These are phyloP conservation scores for Lytechinus variegatus DNA, from an alignment of 35 echinoderm and acorn worm species.

Conservation along the genomic window DNA sequence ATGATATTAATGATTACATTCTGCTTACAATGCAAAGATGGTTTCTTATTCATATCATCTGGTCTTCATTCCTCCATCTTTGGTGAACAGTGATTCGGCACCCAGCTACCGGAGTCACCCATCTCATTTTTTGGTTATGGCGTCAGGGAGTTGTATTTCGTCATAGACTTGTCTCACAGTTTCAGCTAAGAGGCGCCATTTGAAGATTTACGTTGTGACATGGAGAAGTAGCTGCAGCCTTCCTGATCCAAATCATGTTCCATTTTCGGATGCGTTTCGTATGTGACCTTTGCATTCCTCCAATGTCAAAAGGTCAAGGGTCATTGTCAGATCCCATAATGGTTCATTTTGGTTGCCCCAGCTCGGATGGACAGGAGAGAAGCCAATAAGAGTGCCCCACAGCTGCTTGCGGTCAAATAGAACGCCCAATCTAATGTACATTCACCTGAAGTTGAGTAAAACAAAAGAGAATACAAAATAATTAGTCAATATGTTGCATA, in stretches of 20 bases:
- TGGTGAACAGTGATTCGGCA: not conserved
- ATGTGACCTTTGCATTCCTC: not conserved
- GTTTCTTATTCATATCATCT: not conserved
- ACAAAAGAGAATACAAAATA: not conserved
- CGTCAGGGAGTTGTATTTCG: not conserved
- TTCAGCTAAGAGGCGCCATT: not conserved
- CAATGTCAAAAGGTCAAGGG: constrained; percentile 23
- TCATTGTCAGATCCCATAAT: constrained; percentile 42
- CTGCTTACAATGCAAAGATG: too few relatives aligned
- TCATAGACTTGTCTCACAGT: not conserved
- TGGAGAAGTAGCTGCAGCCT: not conserved
- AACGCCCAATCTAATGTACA: constrained; percentile 54
- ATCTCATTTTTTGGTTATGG: not conserved
- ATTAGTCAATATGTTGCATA: not conserved
- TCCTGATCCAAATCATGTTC: not conserved
- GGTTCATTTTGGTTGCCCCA: constrained; percentile 28
- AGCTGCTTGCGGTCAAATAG: constrained; percentile 39
- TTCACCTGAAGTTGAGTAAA: not conserved
- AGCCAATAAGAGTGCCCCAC: constrained; percentile 26
- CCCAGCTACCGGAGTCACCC: not conserved
- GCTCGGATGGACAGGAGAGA: constrained; percentile 40
- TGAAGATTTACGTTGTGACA: not conserved
- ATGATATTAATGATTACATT: not conserved
- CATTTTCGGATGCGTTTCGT: not conserved
- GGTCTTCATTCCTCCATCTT: not conserved